Evolutionary conservation across 2,888 invertebrate genomes (phyloP).

Genomic region (Cryptus viduatorius): DNA sequence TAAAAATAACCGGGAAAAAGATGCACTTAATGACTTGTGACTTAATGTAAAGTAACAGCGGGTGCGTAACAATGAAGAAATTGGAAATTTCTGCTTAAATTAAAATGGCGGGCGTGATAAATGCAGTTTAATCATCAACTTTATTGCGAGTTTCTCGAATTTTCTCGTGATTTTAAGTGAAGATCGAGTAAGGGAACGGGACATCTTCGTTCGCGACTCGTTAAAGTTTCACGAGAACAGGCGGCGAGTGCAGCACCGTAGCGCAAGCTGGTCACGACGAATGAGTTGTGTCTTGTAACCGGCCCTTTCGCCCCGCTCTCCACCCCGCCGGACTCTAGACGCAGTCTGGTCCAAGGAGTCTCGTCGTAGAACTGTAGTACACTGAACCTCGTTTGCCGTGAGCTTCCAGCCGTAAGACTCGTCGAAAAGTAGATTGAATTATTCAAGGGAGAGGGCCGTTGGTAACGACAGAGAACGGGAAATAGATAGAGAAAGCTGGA

Average conservation of each 20-base stretch:
- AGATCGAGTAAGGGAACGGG: background rate
- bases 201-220: slow-evolving; percentile 6
- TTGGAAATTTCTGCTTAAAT: background rate
- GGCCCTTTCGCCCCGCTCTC: background rate
- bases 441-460: slow-evolving; percentile 8
- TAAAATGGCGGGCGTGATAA: background rate
- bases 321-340: slow-evolving; percentile 11
- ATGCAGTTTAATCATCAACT: slow-evolving; percentile 1
- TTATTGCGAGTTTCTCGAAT: background rate
- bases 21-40: too few species aligned
- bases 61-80: background rate
- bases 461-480: slow-evolving; percentile 37
- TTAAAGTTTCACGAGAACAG: slow-evolving; percentile 18
- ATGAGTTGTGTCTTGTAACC: slow-evolving; percentile 10
- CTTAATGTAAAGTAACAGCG: background rate
- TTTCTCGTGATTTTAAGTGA: background rate
- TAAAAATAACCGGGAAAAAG: too few species aligned
- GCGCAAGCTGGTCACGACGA: slow-evolving; percentile 10
- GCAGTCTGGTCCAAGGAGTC: slow-evolving; percentile 9
- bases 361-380: slow-evolving; percentile 1
- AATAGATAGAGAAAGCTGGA: slow-evolving; percentile 12
- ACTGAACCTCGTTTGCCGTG: slow-evolving; percentile 39
- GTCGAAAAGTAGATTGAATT: slow-evolving; percentile 48
- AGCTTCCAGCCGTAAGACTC: background rate
- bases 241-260: slow-evolving; percentile 8